phyloP scores from a whole-genome alignment of 2,797 vertebrate genomes.

The Dallia pectoralis region DNA sequence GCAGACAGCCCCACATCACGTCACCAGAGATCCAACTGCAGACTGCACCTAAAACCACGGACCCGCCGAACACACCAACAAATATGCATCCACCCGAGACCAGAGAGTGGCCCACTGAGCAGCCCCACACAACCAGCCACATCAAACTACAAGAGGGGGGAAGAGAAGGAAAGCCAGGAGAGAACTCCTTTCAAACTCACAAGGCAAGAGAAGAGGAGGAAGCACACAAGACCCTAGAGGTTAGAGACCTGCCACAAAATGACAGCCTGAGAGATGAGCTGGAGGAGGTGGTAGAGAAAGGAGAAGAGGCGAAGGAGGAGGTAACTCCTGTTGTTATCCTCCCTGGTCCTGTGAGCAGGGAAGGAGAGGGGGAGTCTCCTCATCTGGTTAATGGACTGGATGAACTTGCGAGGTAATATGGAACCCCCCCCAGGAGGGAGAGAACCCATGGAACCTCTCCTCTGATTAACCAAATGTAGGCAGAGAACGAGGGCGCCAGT shows the following conservation, averaged over 20 bases:
- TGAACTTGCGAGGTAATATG: slow-evolving; percentile 5
- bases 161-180: slow-evolving; percentile 16
- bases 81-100: slow-evolving; percentile 3
- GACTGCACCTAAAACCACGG: not conserved
- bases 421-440: slow-evolving; percentile 1
- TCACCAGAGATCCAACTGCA: slow-evolving; percentile 51
- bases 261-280: not conserved
- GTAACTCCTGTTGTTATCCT: not conserved
- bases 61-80: not conserved
- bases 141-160: not conserved
- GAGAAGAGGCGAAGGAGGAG: not conserved
- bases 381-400: slow-evolving; percentile 6
- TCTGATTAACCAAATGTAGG: not conserved
- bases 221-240: slow-evolving; percentile 13
- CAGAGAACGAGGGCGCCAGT: not conserved
- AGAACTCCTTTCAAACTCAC: not conserved
- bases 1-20: not conserved
- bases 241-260: slow-evolving; percentile 18
- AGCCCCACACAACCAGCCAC: too few relatives aligned
- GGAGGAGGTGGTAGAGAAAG: not conserved
- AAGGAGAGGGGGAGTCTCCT: not conserved
- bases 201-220: slow-evolving; percentile 16
- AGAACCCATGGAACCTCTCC: slow-evolving; percentile 17
- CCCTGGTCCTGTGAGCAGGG: not conserved
- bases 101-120: too few relatives aligned